A percentile compares a stretch with the other conserved stretches of the same genome.
Evolutionary conservation across 2,113 vertebrate species (phyloP).

Genomic region (Cyprinus carpio): DNA sequence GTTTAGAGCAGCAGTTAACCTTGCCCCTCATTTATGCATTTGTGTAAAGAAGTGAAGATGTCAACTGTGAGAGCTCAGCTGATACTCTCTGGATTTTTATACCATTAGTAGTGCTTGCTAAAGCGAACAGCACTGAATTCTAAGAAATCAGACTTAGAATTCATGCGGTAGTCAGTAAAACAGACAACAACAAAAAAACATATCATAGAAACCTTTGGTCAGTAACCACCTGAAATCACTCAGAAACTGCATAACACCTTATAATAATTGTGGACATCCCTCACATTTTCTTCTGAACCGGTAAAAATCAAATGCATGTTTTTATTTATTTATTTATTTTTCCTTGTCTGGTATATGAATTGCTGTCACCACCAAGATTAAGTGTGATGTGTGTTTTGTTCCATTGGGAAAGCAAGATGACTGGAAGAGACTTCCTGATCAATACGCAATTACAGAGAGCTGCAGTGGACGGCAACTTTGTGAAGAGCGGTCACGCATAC

Average conservation of each 20-base stretch:
- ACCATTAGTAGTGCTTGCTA: neutral
- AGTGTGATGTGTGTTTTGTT: conserved; percentile 9
- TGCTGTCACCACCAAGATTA: neutral
- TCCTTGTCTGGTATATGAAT: neutral
- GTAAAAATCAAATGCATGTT: neutral
- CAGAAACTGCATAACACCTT: neutral
- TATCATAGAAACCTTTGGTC: neutral
- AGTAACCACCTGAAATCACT: neutral
- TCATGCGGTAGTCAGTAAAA: neutral
- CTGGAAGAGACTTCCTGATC: conserved; percentile 16
- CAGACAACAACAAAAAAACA: neutral
- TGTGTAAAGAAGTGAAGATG: neutral
- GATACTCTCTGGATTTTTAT: neutral
- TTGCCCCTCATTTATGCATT: neutral
- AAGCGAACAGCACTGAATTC: neutral
- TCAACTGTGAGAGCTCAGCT: neutral
- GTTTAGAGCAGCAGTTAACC: neutral
- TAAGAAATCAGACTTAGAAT: neutral
- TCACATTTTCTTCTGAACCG: neutral
- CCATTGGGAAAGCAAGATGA: conserved; percentile 12
- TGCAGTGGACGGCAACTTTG: neutral
- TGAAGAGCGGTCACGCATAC: neutral
- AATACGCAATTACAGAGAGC: conserved; percentile 40
- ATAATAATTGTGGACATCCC: neutral
- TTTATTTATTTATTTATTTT: neutral